Evolutionary conservation across 2,113 vertebrate genomes (phyloP).

Genomic region (Poeciliopsis prolifica): DNA sequence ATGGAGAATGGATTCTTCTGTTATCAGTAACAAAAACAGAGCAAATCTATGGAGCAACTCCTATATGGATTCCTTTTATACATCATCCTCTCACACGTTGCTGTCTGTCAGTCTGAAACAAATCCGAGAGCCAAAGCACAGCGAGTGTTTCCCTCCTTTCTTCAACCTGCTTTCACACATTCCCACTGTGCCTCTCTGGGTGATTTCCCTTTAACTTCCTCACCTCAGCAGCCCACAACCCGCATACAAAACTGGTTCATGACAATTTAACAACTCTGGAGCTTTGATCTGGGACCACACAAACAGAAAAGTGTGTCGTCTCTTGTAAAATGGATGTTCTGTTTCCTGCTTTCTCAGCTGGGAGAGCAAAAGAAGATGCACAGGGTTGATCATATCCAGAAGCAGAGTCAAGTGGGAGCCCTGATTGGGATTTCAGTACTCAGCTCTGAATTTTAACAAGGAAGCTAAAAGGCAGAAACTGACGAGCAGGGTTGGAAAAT

Average conservation of each 20-base stretch:
- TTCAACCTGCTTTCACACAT: slow-evolving; percentile 16
- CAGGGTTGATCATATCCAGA: slow-evolving; percentile 10
- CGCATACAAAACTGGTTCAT: slow-evolving; percentile 40
- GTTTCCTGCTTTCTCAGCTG: background rate
- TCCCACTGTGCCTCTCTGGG: slow-evolving; percentile 21
- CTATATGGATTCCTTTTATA: slow-evolving; percentile 1
- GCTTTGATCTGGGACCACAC: slow-evolving; percentile 27
- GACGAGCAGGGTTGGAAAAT: background rate
- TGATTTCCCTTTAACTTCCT: slow-evolving; percentile 40
- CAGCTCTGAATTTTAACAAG: background rate
- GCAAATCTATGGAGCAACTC: slow-evolving; percentile 33
- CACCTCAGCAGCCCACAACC: slow-evolving; percentile 25
- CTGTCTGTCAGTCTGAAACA: slow-evolving; percentile 32
- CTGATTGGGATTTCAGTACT: background rate
- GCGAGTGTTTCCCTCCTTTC: background rate
- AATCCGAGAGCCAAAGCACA: slow-evolving; percentile 22
- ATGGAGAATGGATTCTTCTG: slow-evolving; percentile 8
- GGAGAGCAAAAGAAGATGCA: slow-evolving; percentile 3
- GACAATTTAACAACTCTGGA: slow-evolving; percentile 23
- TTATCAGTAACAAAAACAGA: background rate
- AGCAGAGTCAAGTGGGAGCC: background rate
- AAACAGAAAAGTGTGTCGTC: background rate
- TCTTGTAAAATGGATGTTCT: slow-evolving; percentile 5
- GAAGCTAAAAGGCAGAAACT: background rate
- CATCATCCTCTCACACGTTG: slow-evolving; percentile 16